Evolutionary conservation across 2,113 vertebrate genomes (phyloP).

Genomic region (Notothenia coriiceps): DNA sequence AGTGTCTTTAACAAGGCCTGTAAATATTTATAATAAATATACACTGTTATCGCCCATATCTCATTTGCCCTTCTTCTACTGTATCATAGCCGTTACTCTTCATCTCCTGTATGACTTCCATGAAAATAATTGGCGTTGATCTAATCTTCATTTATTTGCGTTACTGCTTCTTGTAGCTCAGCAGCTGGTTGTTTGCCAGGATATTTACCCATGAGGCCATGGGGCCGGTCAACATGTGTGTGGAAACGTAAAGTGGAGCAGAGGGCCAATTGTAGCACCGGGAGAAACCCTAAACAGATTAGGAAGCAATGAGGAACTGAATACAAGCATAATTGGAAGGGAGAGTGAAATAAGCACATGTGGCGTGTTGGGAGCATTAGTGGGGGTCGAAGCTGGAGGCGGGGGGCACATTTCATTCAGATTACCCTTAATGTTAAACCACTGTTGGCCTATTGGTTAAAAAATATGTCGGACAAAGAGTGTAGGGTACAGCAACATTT

Average conservation of each 20-base stretch:
- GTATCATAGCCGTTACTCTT: slow-evolving; percentile 32
- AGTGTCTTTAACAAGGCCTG: neutral
- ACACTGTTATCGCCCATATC: neutral
- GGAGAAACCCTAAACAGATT: slow-evolving; percentile 58
- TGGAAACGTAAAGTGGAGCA: slow-evolving; percentile 50
- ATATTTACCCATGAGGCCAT: slow-evolving; percentile 22
- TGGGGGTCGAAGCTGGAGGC: slow-evolving; percentile 24
- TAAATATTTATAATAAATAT: neutral
- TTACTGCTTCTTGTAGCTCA: slow-evolving; percentile 16
- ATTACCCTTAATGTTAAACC: slow-evolving; percentile 3
- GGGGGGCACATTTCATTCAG: slow-evolving; percentile 17
- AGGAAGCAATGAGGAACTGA: slow-evolving; percentile 42
- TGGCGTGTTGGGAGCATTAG: slow-evolving; percentile 41
- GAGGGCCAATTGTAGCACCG: slow-evolving; percentile 48
- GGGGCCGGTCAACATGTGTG: slow-evolving; percentile 50
- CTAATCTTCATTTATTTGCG: slow-evolving; percentile 46
- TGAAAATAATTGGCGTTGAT: slow-evolving; percentile 59
- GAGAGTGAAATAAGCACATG: slow-evolving; percentile 42
- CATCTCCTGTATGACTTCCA: slow-evolving; percentile 45
- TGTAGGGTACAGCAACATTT: no score
- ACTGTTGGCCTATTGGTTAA: neutral
- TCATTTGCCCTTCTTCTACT: neutral
- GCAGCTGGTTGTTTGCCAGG: slow-evolving; percentile 21
- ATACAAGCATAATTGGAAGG: slow-evolving; percentile 45
- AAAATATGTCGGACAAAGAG: neutral